Base-by-base conservation (phyloP, 2,113 vertebrate genomes). In the Istiophorus platypterus region DNA sequence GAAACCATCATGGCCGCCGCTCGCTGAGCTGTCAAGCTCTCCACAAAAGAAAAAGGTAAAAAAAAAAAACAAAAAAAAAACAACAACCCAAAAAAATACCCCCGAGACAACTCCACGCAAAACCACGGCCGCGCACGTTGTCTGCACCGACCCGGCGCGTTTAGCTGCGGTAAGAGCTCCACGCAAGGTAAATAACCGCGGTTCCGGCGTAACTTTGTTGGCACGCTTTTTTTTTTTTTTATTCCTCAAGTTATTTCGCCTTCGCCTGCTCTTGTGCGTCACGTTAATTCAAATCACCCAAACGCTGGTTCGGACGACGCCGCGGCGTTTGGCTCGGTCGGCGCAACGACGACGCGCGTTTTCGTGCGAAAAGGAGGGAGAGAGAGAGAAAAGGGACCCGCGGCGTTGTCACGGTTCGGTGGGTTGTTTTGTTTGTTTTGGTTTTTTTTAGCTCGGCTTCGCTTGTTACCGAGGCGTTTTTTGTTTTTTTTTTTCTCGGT, bases 11-110 rank as follows among this genome's bases (percentile, higher is more conserved):
- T 94, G 93, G 93, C 93, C 80, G 93, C 93, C 92, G 74, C 86
- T 93, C 92, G 93, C 89, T 94, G 93, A 94, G 93, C 93, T 94
- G 93, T 94, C 93, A 94, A 93, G 91, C 92, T 86, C 91, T 47
- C 88, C 85, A 89, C 90, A 90, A 91, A 93, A 92, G 84, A 91
- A 89, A 91, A 92, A 89, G 82, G 89, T 91, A 86, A 87, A 80
- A 77, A 58, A 39, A 39, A 39, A 39, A 39, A 78, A 81, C 72
- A 62, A 64, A 47, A n/a, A n/a, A n/a, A n/a, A n/a, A n/a, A n/a
- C n/a, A n/a, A n/a, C n/a, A n/a, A n/a, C n/a, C n/a, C n/a, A n/a
- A n/a, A n/a, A n/a, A n/a, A n/a, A n/a, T n/a, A n/a, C n/a, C n/a
- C 24, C 31, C 64, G 73, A 80, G 1, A 73, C 51, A 77, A 86